Conservation (phyloP, 1,140 invertebrate genomes). For the Aphelenchoides besseyi region DNA sequence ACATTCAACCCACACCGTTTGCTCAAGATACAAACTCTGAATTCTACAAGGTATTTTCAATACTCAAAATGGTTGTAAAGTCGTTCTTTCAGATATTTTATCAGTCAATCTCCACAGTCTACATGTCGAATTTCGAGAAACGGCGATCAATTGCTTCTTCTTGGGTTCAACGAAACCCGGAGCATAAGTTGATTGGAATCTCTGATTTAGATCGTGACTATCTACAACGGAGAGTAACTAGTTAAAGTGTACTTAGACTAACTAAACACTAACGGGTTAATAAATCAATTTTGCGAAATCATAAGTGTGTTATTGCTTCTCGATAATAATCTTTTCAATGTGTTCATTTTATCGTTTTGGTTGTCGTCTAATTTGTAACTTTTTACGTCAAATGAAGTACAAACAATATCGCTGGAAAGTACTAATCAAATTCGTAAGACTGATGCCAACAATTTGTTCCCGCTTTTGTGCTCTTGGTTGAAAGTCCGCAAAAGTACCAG, state of each 20-base stretch:
- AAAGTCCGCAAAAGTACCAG: no score
- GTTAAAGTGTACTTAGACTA: neutral
- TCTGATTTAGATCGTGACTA: constrained; percentile 8
- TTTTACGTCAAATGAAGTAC: no score
- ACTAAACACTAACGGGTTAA: no score
- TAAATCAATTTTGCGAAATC: no score
- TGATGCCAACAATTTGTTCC: no score
- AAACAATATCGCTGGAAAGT: no score
- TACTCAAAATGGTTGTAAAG: neutral
- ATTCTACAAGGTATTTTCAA: constrained; percentile 9
- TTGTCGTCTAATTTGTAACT: no score
- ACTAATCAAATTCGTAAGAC: no score
- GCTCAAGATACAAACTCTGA: neutral
- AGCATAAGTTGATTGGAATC: constrained; percentile 12
- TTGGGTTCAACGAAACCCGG: constrained; percentile 14
- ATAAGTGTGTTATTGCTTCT: no score
- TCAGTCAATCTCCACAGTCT: constrained; percentile 2
- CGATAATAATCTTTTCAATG: no score
- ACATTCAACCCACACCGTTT: constrained; percentile 28
- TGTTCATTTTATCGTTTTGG: no score
- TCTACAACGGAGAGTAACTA: neutral
- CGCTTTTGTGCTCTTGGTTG: no score
- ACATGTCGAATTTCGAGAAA: constrained; percentile 11
- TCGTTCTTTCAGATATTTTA: constrained; percentile 1
- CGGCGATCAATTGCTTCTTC: neutral